Evolutionary conservation across 2,113 vertebrate species (phyloP).

Genomic region (Aegithalos caudatus): DNA sequence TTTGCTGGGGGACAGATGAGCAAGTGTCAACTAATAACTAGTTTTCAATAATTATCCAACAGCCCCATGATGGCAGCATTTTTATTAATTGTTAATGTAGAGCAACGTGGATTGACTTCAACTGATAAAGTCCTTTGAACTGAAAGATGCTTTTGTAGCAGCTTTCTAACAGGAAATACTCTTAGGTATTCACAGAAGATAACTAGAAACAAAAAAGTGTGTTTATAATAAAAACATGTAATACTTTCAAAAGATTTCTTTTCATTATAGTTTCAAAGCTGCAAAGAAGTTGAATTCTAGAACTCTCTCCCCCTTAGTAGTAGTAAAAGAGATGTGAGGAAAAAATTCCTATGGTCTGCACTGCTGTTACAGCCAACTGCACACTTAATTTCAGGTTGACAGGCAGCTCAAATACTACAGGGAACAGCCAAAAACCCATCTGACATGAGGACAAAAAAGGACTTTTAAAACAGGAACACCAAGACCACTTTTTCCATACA

Average conservation of each 20-base stretch:
- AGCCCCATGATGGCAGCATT: neutral
- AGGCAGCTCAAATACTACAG: neutral
- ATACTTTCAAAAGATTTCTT: neutral
- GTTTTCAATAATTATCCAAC: neutral
- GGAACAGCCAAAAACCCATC: neutral
- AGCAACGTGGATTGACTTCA: neutral
- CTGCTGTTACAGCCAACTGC: neutral
- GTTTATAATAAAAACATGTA: neutral
- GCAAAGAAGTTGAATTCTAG: neutral
- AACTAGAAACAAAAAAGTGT: neutral
- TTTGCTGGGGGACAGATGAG: neutral
- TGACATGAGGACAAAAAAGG: neutral
- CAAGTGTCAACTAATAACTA: neutral
- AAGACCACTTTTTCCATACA: neutral
- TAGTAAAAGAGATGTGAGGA: neutral
- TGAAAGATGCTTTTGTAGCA: neutral
- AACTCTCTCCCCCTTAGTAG: neutral
- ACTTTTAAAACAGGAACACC: neutral
- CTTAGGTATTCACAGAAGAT: neutral
- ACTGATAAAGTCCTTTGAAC: neutral
- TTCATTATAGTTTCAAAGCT: neutral
- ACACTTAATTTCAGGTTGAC: neutral
- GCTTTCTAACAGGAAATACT: neutral
- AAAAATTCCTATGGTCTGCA: neutral
- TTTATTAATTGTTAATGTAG: neutral